Evolutionary conservation across 37 sponge, comb jelly and placozoan genomes (phyloP).

Genomic region (Halichondria panicea): DNA sequence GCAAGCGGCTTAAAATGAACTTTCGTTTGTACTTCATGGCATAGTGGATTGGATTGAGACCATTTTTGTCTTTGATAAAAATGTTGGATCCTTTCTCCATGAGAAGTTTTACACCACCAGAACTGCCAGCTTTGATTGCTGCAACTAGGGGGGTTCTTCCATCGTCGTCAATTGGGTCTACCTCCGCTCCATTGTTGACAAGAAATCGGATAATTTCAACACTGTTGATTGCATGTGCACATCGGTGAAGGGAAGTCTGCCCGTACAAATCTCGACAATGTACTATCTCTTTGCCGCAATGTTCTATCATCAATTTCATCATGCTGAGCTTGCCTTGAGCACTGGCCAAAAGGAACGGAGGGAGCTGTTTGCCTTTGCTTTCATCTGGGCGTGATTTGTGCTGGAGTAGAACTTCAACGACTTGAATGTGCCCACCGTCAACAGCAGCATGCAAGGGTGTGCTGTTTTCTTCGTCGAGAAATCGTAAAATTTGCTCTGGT

Average conservation of each 20-base stretch:
- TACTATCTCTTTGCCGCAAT: slow-evolving; percentile 18
- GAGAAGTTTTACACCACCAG: slow-evolving; percentile 32
- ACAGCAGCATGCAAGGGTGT: slow-evolving; percentile 89
- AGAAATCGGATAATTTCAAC: slow-evolving; percentile 41
- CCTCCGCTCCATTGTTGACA: slow-evolving; percentile 37
- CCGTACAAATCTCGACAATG: slow-evolving; percentile 25
- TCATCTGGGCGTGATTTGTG: slow-evolving; percentile 52
- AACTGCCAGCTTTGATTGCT: slow-evolving; percentile 55
- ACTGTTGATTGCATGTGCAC: slow-evolving; percentile 37
- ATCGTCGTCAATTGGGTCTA: slow-evolving; percentile 46
- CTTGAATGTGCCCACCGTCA: slow-evolving; percentile 72
- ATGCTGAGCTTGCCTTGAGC: slow-evolving; percentile 69
- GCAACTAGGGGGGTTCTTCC: slow-evolving; percentile 68
- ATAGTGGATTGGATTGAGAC: slow-evolving; percentile 58
- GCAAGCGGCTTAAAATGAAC: slow-evolving; percentile 10
- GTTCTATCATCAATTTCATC: slow-evolving; percentile 46
- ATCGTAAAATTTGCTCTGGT: slow-evolving; percentile 45
- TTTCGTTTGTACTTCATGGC: slow-evolving; percentile 41
- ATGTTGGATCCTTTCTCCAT: slow-evolving; percentile 44
- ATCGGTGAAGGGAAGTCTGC: slow-evolving; percentile 56
- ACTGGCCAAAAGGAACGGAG: slow-evolving; percentile 73
- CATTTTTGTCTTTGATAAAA: slow-evolving; percentile 25
- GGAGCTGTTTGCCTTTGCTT: slow-evolving; percentile 51
- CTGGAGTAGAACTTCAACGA: slow-evolving; percentile 72
- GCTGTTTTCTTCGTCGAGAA: slow-evolving; percentile 82